Evolutionary conservation across 2,797 vertebrate genomes (phyloP).

Genomic region (Hirundo rustica): DNA sequence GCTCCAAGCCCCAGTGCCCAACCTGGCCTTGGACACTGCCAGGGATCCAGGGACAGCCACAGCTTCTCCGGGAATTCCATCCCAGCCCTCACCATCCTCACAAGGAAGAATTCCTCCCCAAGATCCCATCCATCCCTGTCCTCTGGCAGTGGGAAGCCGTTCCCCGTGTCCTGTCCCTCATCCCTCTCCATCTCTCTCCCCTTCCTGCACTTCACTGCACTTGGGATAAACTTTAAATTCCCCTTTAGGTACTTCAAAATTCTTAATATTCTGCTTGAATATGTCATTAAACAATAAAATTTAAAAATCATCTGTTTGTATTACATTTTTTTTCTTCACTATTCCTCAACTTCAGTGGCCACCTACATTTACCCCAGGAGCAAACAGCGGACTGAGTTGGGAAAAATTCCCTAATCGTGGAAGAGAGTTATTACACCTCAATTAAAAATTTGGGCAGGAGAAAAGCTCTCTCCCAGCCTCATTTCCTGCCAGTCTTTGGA

Average conservation of each 20-base stretch:
- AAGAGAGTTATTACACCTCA: neutral
- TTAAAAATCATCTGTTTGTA: rapidly evolving
- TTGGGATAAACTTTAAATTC: neutral
- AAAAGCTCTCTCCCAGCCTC: neutral
- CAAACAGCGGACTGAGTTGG: neutral
- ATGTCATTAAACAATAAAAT: neutral
- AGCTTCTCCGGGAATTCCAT: neutral
- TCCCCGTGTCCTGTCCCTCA: neutral
- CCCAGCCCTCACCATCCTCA: rapidly evolving
- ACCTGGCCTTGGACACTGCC: rapidly evolving
- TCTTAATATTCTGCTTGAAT: neutral
- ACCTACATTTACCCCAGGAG: neutral
- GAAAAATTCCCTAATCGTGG: neutral
- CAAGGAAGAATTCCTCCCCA: rapidly evolving
- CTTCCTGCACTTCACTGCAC: neutral
- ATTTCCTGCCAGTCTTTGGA: neutral
- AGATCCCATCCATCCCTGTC: rapidly evolving
- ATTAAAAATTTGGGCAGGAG: neutral
- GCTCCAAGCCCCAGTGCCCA: neutral
- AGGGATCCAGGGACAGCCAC: neutral
- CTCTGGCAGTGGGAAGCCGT: neutral
- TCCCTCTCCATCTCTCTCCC: neutral
- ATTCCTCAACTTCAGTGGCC: neutral
- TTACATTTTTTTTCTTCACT: neutral
- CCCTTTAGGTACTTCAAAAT: neutral